Evolutionary conservation across 2,888 invertebrate species (phyloP).

Genomic region (Cybosia mesomella): DNA sequence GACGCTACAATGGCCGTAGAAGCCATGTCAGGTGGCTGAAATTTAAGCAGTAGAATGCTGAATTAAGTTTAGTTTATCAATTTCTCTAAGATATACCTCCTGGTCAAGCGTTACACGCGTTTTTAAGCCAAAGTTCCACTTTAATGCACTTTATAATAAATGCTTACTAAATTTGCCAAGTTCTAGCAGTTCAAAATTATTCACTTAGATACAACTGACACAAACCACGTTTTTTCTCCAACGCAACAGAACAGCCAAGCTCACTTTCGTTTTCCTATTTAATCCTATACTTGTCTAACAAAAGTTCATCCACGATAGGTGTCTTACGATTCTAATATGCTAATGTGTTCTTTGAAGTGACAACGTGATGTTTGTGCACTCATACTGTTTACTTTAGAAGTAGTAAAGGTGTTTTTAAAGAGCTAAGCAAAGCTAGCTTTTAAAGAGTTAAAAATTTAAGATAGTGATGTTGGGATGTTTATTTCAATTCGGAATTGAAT

Average conservation of each 20-base stretch:
- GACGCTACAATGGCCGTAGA: too few species aligned
- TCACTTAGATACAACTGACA: background rate
- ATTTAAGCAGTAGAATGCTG: too few species aligned
- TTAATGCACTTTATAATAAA: too few species aligned
- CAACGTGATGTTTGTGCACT: slow-evolving; percentile 38
- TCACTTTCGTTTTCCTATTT: slow-evolving; percentile 15
- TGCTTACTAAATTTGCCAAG: background rate
- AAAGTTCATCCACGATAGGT: slow-evolving; percentile 33
- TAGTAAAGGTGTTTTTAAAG: slow-evolving; percentile 29
- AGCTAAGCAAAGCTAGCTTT: too few species aligned
- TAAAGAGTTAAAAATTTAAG: background rate
- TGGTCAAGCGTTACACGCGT: too few species aligned
- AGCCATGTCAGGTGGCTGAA: too few species aligned
- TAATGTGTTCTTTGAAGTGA: slow-evolving; percentile 60
- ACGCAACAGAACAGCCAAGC: background rate
- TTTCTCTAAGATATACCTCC: too few species aligned
- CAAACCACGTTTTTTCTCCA: slow-evolving; percentile 2
- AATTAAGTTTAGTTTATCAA: too few species aligned
- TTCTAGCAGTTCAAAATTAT: background rate
- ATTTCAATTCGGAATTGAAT: background rate
- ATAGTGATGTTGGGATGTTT: background rate
- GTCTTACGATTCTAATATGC: slow-evolving; percentile 71
- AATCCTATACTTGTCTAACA: slow-evolving; percentile 15
- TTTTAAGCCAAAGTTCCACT: too few species aligned
- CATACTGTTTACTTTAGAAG: slow-evolving; percentile 29